Evolutionary conservation across 1,140 invertebrate genomes (phyloP).

Genomic region (Microvelia longipes): DNA sequence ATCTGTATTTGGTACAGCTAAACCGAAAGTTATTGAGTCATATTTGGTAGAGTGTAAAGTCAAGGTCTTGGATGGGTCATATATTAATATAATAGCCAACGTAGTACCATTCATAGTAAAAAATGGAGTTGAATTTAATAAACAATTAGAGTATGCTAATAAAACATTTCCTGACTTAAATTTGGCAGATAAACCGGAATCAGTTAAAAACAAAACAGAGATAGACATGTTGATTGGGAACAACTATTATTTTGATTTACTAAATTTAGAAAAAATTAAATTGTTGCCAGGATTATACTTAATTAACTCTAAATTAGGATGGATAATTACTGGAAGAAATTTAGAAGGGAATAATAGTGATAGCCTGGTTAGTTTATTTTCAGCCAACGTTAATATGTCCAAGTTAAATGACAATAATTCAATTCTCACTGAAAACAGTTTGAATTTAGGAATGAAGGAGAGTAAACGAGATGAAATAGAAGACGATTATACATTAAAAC

Average conservation of each 20-base stretch:
- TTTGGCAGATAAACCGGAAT: background rate
- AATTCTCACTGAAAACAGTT: background rate
- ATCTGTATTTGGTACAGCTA: background rate
- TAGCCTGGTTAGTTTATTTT: background rate
- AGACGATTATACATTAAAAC: background rate
- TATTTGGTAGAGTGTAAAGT: background rate
- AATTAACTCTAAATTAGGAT: background rate
- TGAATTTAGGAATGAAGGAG: background rate
- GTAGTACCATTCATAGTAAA: background rate
- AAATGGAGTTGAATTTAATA: background rate
- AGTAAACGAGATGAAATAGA: background rate
- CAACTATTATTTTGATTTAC: background rate
- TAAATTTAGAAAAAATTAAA: background rate
- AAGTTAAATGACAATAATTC: background rate
- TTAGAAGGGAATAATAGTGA: background rate
- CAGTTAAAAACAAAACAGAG: background rate
- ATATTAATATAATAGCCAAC: background rate
- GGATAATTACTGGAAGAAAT: background rate
- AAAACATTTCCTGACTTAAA: background rate
- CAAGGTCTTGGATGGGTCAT: background rate
- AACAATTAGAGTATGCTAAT: background rate
- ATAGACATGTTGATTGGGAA: background rate
- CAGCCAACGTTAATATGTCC: background rate
- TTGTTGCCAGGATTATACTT: background rate
- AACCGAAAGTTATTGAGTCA: background rate